Evolutionary conservation across 2,113 vertebrate genomes (phyloP).

Genomic region (Aptenodytes forsteri): DNA sequence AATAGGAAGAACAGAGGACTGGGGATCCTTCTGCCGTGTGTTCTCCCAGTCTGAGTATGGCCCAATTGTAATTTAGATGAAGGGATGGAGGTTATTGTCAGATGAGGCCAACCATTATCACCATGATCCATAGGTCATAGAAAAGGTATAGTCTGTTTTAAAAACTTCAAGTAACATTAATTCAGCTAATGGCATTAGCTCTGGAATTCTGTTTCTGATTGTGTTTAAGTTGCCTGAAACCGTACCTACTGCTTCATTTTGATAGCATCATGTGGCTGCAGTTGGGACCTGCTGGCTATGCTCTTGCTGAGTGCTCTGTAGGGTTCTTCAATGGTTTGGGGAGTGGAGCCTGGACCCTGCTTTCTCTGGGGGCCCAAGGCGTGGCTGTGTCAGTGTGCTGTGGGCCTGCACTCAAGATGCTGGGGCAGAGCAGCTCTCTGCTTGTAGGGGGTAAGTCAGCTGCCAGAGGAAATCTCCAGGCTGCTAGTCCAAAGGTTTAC

Average conservation of each 20-base stretch:
- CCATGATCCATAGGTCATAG: not conserved
- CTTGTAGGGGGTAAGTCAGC: not conserved
- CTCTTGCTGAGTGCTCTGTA: not conserved
- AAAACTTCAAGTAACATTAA: not conserved
- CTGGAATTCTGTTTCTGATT: not conserved
- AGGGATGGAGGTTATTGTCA: not conserved
- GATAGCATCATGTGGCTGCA: not conserved
- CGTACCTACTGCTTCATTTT: not conserved
- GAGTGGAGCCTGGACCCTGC: not conserved
- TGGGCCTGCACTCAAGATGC: not conserved
- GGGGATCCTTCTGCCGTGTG: rapidly evolving
- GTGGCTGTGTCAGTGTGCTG: not conserved
- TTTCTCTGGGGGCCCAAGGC: not conserved
- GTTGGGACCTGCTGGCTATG: not conserved
- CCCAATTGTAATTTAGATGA: not conserved
- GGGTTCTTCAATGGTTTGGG: not conserved
- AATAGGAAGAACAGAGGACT: not conserved
- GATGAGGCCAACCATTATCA: not conserved
- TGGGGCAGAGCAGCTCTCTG: not conserved
- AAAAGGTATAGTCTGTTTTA: not conserved
- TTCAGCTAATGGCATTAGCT: not conserved
- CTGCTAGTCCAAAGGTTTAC: not conserved
- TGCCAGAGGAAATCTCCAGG: not conserved
- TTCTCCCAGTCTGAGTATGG: not conserved
- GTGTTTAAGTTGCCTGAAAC: not conserved